A percentile compares a stretch with the other conserved stretches of the same genome.
Conservation (phyloP, 2,797 vertebrate genomes). For the Squalus acanthias region DNA sequence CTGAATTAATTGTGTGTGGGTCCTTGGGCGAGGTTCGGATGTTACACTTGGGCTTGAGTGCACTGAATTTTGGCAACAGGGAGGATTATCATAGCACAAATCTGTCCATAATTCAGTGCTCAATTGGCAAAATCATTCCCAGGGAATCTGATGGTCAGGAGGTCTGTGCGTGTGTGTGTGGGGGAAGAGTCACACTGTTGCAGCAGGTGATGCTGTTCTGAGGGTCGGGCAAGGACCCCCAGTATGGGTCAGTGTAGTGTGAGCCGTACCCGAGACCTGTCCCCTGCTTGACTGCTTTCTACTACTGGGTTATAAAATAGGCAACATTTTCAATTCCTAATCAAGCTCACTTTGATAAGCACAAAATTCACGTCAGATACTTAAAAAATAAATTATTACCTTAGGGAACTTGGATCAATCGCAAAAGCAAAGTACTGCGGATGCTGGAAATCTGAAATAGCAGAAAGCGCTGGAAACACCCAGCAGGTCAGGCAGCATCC, state of each 20-base stretch:
- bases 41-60: not conserved
- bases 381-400: not conserved
- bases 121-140: not conserved
- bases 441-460: not conserved
- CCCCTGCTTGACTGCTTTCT: not conserved
- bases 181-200: not conserved
- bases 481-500: not conserved
- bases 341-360: not conserved
- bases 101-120: not conserved
- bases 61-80: not conserved
- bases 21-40: not conserved
- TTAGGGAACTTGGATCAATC: not conserved
- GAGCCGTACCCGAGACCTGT: not conserved
- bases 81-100: not conserved
- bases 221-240: too few relatives aligned
- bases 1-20: not conserved
- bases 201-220: not conserved
- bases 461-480: not conserved
- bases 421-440: not conserved
- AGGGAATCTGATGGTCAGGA: not conserved
- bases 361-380: not conserved
- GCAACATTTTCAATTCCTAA: not conserved
- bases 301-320: not conserved
- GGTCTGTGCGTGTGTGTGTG: too few relatives aligned
- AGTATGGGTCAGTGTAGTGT: not conserved